Conservation (phyloP, 1,140 invertebrate genomes). For the Bombus consobrinus region DNA sequence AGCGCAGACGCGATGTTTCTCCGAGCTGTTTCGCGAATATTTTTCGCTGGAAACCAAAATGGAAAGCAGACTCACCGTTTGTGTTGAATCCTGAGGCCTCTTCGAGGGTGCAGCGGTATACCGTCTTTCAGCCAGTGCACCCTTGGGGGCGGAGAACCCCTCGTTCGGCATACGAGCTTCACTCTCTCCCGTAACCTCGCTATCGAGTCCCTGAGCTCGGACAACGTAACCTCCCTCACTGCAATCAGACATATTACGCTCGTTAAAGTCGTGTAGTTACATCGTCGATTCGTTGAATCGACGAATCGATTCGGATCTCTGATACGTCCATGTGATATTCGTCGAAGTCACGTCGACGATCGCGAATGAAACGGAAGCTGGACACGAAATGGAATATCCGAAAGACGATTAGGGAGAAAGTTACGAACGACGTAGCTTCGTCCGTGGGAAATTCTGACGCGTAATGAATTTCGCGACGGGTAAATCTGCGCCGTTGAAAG, state of each 20-base stretch:
- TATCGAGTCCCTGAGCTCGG: conserved; percentile 82
- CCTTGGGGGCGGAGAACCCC: conserved; percentile 87
- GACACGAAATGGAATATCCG: not conserved
- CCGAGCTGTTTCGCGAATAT: no score
- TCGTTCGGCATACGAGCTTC: conserved; percentile 87
- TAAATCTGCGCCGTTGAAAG: conserved; percentile 21
- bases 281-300: not conserved
- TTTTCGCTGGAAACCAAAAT: not conserved
- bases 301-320: not conserved
- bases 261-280: not conserved
- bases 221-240: conserved; percentile 81
- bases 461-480: conserved; percentile 43
- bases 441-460: conserved; percentile 16
- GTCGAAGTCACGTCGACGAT: not conserved
- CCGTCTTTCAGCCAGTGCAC: conserved; percentile 90
- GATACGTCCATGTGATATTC: not conserved
- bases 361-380: not conserved
- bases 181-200: conserved; percentile 84
- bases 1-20: no score
- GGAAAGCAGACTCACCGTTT: conserved; percentile 76
- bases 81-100: conserved; percentile 83
- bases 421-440: not conserved
- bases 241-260: conserved; percentile 68
- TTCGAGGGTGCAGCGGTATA: conserved; percentile 83
- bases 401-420: conserved; percentile 16